Evolutionary conservation across 64 coral and sea anemone species (phyloP), one percentile per base, ranked within the genome.

Genomic region (Actinia equina): DNA sequence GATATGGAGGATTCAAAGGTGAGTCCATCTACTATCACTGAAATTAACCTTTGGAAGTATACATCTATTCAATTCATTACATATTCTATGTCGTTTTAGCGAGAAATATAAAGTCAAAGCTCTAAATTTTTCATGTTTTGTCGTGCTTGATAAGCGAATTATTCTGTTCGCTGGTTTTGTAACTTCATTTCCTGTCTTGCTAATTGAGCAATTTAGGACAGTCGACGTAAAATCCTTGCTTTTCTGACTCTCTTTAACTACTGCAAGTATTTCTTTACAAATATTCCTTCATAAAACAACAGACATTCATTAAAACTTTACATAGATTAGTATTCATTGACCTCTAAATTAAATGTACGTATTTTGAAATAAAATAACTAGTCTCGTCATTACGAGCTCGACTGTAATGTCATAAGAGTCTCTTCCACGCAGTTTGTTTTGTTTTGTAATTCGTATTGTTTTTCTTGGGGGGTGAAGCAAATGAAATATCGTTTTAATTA

Each of bases 1-100:
- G 83, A 41, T 85, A 85, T 85, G 83, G 53, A 17, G 55, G 83
- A 4, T 17, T 85, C 8, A 85, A 60, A 85, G 83, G 83, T 85
- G 20, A 44, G 55, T 25, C 69, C 37, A 9, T n/a, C 6, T 14
- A 12, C 1, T 27, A 27, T 74, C n/a, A 12, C 7, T 14, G 12
- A 74, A 14, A 26, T 26, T 41, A 74, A 13, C 69, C 69, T 74
- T 57, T 30, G 15, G 41, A 41, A 15, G 2, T 41, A 15, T 30
- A 30, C 26, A 11, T 4, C 13, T 41, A 42, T 1, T 41, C 13
- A 9, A 42, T 1, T 41, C 13, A 9, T 25, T 41, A 27, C n/a
- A 74, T 30, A 5, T 74, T 74, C 69, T 11, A 41, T 23, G 12
- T 23, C 3, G 17, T 19, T 65, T 22, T 23, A 65, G 62, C 18